Percentiles rank a stretch among this genome's conserved stretches.
These are phyloP conservation scores for Paraescarpia echinospica DNA, from an alignment of 1,140 invertebrate genomes.

Conservation along the genomic window DNA sequence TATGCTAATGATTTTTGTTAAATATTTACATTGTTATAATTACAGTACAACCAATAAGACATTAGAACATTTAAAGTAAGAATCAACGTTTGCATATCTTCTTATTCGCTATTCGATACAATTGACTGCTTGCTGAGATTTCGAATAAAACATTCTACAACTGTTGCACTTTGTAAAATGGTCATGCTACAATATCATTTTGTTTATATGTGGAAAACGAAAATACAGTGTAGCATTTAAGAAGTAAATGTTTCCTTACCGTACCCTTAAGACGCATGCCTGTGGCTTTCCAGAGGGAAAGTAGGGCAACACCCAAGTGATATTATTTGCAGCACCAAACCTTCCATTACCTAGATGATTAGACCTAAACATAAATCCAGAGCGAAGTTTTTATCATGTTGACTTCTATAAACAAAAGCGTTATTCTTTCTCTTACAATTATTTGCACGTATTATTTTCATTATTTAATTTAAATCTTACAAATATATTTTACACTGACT, in stretches of 20 bases:
- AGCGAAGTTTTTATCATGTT: neutral
- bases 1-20: neutral
- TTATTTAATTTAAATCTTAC: neutral
- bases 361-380: constrained; percentile 39
- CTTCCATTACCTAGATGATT: constrained; percentile 55
- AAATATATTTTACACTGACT: neutral
- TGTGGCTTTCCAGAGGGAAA: constrained; percentile 54
- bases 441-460: neutral
- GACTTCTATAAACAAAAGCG: neutral
- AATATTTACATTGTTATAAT: neutral
- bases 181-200: neutral
- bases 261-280: constrained; percentile 53
- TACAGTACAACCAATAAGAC: too few relatives aligned
- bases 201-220: neutral
- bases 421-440: too few relatives aligned
- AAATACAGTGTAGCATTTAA: neutral
- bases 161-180: neutral
- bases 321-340: constrained; percentile 44
- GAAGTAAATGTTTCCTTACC: constrained; percentile 34
- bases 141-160: neutral
- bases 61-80: too few relatives aligned
- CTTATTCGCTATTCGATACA: neutral
- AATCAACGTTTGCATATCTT: too few relatives aligned
- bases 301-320: constrained; percentile 53
- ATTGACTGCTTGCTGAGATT: neutral